Percentiles rank a stretch among this genome's conserved stretches.
phyloP scores from a whole-genome alignment of 2,113 vertebrate genomes.

The Ahaetulla prasina region DNA sequence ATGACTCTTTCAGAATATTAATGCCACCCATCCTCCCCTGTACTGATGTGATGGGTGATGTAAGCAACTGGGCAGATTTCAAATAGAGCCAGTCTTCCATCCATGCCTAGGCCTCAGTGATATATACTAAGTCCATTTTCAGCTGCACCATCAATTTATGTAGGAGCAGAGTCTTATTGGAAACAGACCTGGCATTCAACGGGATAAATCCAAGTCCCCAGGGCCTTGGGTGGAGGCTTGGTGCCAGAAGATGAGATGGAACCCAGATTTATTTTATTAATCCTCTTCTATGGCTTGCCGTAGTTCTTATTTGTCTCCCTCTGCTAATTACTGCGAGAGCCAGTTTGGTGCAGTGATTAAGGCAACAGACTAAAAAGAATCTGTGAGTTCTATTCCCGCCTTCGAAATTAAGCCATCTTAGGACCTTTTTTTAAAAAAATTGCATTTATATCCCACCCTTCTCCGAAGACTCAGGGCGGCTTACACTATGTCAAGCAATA shows the following conservation, averaged over 20 bases:
- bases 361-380: neutral
- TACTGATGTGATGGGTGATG: neutral
- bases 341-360: too few relatives aligned
- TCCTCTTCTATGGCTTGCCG: neutral
- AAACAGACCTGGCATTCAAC: neutral
- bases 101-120: neutral
- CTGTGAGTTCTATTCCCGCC: neutral
- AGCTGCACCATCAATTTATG: neutral
- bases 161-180: neutral
- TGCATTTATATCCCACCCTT: too few relatives aligned
- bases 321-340: neutral
- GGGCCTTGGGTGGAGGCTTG: neutral
- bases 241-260: neutral
- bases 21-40: neutral
- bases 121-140: neutral
- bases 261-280: neutral
- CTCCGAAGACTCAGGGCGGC: too few relatives aligned
- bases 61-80: neutral
- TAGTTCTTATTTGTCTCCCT: neutral
- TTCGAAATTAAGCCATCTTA: neutral
- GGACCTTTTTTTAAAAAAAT: too few relatives aligned
- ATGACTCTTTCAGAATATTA: neutral
- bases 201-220: neutral
- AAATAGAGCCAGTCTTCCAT: neutral
- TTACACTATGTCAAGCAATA: too few relatives aligned